These are phyloP conservation scores for Lysandra coridon DNA, from an alignment of 2,888 invertebrate species.

Conservation along the genomic window DNA sequence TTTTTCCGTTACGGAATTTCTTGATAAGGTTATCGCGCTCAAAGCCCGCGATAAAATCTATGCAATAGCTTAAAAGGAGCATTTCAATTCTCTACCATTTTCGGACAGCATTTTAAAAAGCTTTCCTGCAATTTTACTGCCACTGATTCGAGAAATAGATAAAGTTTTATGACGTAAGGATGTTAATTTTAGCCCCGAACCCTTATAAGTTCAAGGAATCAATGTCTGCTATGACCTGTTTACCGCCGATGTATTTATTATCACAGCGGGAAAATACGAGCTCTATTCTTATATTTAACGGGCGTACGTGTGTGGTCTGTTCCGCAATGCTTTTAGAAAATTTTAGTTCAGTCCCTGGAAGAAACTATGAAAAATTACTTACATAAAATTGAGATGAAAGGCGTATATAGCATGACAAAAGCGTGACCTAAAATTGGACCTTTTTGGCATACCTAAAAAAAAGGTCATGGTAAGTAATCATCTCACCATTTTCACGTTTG, in stretches of 20 bases:
- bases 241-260: slow-evolving; percentile 72
- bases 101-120: not conserved
- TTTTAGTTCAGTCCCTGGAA: not conserved
- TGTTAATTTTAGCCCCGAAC: slow-evolving; percentile 40
- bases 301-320: slow-evolving; percentile 74
- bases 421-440: not conserved
- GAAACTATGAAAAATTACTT: not conserved
- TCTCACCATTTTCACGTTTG: too few species aligned
- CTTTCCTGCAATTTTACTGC: not conserved
- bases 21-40: too few species aligned
- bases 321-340: not conserved
- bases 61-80: too few species aligned
- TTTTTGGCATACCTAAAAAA: too few species aligned
- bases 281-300: slow-evolving; percentile 69
- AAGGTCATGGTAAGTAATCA: too few species aligned
- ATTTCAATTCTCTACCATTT: too few species aligned
- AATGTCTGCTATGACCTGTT: slow-evolving; percentile 58
- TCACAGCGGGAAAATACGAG: slow-evolving; percentile 59
- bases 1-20: too few species aligned
- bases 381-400: not conserved
- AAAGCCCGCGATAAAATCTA: too few species aligned
- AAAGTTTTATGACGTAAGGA: slow-evolving; percentile 4
- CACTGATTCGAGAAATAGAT: not conserved
- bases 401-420: too few species aligned
- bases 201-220: slow-evolving; percentile 58